Base-by-base conservation (phyloP, 2,797 vertebrate species). In the Bradypus variegatus region DNA sequence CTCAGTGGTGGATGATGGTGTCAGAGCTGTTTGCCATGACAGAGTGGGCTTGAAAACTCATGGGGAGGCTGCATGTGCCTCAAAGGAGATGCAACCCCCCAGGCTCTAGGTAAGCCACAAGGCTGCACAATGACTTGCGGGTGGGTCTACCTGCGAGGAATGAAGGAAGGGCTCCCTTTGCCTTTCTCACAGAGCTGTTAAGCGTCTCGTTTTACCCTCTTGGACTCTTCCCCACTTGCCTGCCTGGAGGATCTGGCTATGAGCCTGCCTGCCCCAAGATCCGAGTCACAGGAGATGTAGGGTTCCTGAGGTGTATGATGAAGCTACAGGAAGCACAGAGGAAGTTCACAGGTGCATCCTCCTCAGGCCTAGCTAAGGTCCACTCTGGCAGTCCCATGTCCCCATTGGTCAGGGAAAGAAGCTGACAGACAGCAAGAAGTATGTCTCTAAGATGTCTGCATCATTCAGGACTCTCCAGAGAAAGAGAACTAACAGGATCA, bases 41-140 rank as follows among this genome's bases (percentile, higher is more conserved):
- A 65, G 7, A 45, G 41, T 65, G 16, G 33, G 38, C 64, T 55
- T 75, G 53, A 69, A 36, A 45, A 38, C 67, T 45, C 64, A 48
- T 0, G 4, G 65, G 38, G 14, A 48, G 1, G 12, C 0, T 31
- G 41, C 27, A 6, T 13, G n/a, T 12, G 53, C 18, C 67, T 18
- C 19, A 31, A 76, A 2, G 29, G 23, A 3, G 2, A 25, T 8
- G 29, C 41, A 60, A 36, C 15, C 23, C 65, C 23, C 21, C n/a
- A 6, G 41, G 7, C 36, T 78, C 48, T 65, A 31, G 14, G 91
- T 23, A 31, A 62, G 0, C 9, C 33, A 16, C 2, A 29, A 18
- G 8, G 18, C 16, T 14, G 25, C 41, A 6, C 1, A 7, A 50
- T n/a, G 27, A 67, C 10, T 33, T n/a, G 8, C 38, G 80, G 55